Evolutionary conservation across 2,797 vertebrate genomes (phyloP).

Genomic region (Macroramphosus scolopax): DNA sequence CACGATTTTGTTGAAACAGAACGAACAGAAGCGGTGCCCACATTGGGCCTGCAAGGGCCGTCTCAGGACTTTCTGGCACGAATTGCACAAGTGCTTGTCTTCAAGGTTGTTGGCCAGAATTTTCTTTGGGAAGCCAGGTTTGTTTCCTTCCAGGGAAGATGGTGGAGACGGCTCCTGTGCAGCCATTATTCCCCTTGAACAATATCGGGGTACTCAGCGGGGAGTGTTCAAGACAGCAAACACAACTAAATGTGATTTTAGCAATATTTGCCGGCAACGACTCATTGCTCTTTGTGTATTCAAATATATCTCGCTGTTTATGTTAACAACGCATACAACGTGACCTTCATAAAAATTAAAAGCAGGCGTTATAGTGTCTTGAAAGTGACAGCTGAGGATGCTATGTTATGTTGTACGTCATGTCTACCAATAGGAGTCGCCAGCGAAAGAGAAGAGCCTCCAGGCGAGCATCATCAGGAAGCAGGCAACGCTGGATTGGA

Average conservation of each 20-base stretch:
- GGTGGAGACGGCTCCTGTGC: slow-evolving; percentile 88
- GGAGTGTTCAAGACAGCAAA: slow-evolving; percentile 67
- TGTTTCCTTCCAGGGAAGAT: slow-evolving; percentile 88
- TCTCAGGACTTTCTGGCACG: slow-evolving; percentile 89
- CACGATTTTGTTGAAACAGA: slow-evolving; percentile 88
- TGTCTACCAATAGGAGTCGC: slow-evolving; percentile 43
- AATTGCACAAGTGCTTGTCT: slow-evolving; percentile 93
- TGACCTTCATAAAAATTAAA: background rate
- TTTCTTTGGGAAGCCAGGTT: slow-evolving; percentile 91
- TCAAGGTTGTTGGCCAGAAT: slow-evolving; percentile 89
- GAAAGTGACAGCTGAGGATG: slow-evolving; percentile 45
- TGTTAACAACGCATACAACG: slow-evolving; percentile 6
- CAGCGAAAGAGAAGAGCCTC: background rate
- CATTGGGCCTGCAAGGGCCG: slow-evolving; percentile 93
- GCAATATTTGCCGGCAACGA: slow-evolving; percentile 12
- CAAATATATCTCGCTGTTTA: background rate
- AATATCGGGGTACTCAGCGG: slow-evolving; percentile 59
- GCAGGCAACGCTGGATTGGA: slow-evolving; percentile 5
- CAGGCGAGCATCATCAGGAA: slow-evolving; percentile 11
- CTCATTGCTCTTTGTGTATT: slow-evolving; percentile 26
- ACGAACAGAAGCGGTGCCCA: slow-evolving; percentile 93
- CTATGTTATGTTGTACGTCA: slow-evolving; percentile 4
- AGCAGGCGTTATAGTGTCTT: slow-evolving; percentile 23
- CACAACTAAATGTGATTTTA: slow-evolving; percentile 21
- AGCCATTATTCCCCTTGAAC: slow-evolving; percentile 84